Evolutionary conservation across 2,797 vertebrate species (phyloP).

Genomic region (Platalea minor): DNA sequence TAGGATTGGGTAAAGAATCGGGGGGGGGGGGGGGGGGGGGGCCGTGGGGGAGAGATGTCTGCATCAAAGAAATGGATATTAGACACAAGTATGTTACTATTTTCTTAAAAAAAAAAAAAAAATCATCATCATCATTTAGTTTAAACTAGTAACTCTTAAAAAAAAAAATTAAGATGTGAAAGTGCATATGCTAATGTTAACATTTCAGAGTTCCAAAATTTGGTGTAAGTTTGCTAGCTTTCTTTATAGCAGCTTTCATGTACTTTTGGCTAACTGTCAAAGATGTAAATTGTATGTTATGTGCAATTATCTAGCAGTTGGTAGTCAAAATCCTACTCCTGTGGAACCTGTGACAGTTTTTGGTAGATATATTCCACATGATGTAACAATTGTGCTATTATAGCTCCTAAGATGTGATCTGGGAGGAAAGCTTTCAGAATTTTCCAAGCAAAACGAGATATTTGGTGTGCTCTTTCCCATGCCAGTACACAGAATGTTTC

Average conservation of each 20-base stretch:
- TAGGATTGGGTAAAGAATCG: neutral
- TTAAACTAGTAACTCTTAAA: neutral
- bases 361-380: fast-evolving
- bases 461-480: neutral
- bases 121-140: neutral
- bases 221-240: neutral
- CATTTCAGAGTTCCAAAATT: neutral
- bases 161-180: neutral
- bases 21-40: too few species aligned
- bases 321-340: neutral
- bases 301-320: neutral
- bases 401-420: neutral
- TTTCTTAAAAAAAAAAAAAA: neutral
- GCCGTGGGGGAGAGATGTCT: neutral
- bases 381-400: neutral
- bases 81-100: neutral
- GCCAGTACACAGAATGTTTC: neutral
- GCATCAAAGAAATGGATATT: neutral
- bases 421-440: neutral
- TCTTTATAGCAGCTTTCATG: neutral
- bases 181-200: neutral
- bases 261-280: neutral
- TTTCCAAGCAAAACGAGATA: neutral
- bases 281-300: neutral
- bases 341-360: neutral